Evolutionary conservation across 2,888 invertebrate genomes (phyloP).

Genomic region (Mactromeris polynyma): DNA sequence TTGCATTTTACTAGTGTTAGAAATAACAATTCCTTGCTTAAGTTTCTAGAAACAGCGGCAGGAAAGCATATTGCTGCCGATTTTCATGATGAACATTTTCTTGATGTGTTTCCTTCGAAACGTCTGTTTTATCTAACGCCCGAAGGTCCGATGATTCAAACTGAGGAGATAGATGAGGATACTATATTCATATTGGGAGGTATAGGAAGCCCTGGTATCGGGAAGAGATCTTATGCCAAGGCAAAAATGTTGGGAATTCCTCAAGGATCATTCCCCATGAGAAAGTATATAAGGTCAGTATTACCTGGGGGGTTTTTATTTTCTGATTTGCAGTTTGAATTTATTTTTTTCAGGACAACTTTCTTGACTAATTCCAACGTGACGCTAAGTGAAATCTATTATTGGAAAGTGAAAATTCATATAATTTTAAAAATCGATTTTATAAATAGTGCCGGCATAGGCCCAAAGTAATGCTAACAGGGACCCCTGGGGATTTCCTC

Average conservation of each 20-base stretch:
- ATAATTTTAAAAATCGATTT: too few relatives aligned
- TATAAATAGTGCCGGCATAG: too few relatives aligned
- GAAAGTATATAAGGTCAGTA: slow-evolving; percentile 14
- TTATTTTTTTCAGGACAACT: too few relatives aligned
- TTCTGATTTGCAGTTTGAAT: too few relatives aligned
- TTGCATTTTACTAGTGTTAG: slow-evolving; percentile 21
- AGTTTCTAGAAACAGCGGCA: neutral
- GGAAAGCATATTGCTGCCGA: slow-evolving; percentile 15
- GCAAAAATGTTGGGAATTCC: slow-evolving; percentile 4
- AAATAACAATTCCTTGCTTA: neutral
- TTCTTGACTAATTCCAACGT: too few relatives aligned
- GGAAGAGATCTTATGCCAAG: neutral
- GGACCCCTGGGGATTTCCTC: too few relatives aligned
- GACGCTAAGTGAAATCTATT: too few relatives aligned
- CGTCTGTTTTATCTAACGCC: slow-evolving; percentile 28
- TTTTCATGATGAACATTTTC: slow-evolving; percentile 25
- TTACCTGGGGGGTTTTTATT: too few relatives aligned
- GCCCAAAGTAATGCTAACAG: too few relatives aligned
- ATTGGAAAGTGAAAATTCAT: too few relatives aligned
- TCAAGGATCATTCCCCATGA: neutral
- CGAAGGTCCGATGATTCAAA: neutral
- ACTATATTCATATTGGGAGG: slow-evolving; percentile 20
- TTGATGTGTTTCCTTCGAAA: neutral
- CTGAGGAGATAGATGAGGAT: neutral
- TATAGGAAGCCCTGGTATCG: neutral